Conservation (phyloP, 2,888 invertebrate genomes). For the Luperina testacea region DNA sequence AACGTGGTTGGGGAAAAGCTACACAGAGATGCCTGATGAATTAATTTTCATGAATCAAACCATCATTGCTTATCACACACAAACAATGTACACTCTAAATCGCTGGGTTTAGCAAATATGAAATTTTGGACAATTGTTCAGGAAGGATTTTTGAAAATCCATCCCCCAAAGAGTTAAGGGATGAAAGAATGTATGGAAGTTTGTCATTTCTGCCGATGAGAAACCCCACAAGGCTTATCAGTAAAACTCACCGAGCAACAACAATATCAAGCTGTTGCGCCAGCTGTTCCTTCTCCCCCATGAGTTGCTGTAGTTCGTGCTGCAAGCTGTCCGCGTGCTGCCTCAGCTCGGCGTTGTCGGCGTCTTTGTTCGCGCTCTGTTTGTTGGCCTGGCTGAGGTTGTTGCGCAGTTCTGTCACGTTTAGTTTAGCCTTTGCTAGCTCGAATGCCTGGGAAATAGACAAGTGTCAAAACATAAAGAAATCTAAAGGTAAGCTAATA, state of each 20-base stretch:
- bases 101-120: background rate
- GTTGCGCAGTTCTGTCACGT: conserved; percentile 84
- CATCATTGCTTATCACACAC: background rate
- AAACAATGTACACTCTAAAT: background rate
- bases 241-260: conserved; percentile 70
- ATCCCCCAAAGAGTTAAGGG: no score
- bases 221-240: background rate
- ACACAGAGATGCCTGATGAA: background rate
- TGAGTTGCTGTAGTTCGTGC: conserved; percentile 70
- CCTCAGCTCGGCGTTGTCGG: conserved; percentile 75
- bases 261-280: conserved; percentile 74
- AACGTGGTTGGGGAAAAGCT: background rate
- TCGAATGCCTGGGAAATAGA: conserved; percentile 83
- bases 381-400: conserved; percentile 89
- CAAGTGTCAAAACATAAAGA: background rate
- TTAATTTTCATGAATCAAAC: background rate
- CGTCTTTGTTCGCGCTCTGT: conserved; percentile 76
- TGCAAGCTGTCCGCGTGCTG: conserved; percentile 71
- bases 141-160: background rate
- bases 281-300: conserved; percentile 73
- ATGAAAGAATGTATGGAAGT: background rate
- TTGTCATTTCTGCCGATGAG: no score
- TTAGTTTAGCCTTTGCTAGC: conserved; percentile 86
- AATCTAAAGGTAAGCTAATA: background rate
- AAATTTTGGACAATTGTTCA: background rate